Percentiles rank a stretch among this genome's conserved stretches.
phyloP scores from a whole-genome alignment of 2,113 vertebrate genomes.

The Scolopax mira region DNA sequence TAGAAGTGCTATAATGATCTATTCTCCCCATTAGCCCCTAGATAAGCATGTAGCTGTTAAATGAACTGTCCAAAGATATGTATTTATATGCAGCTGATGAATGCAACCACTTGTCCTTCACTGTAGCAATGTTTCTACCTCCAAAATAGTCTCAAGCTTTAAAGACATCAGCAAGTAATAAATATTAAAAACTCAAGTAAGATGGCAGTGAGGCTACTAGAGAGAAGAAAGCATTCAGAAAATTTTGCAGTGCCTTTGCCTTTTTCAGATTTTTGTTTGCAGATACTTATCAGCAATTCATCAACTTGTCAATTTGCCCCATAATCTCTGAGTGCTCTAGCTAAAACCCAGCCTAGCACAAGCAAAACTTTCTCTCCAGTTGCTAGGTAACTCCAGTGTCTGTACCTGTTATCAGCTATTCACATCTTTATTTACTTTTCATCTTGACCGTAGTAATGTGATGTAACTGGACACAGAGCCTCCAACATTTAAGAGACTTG shows the following conservation, averaged over 20 bases:
- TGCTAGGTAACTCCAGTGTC: slow-evolving; percentile 39
- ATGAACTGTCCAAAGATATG: neutral
- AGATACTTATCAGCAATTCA: slow-evolving; percentile 40
- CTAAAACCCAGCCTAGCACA: neutral
- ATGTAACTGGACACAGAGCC: neutral
- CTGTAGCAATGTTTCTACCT: neutral
- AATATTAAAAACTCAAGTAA: neutral
- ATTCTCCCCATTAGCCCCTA: neutral
- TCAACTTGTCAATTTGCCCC: slow-evolving; percentile 31
- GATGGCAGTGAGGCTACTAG: neutral
- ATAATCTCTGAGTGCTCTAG: neutral
- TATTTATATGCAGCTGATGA: neutral
- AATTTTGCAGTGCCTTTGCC: neutral
- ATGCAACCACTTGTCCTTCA: neutral
- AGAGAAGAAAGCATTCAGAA: neutral
- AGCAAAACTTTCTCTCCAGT: slow-evolving; percentile 1
- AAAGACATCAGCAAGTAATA: neutral
- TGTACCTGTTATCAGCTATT: neutral
- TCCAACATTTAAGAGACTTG: neutral
- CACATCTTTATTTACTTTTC: slow-evolving; percentile 39
- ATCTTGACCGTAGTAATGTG: neutral
- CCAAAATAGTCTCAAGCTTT: neutral
- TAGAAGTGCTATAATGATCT: neutral
- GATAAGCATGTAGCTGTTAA: neutral
- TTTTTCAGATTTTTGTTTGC: slow-evolving; percentile 35